These are phyloP conservation scores for Liopterus haemorrhoidalis DNA, from an alignment of 2,888 invertebrate species.

Conservation along the genomic window DNA sequence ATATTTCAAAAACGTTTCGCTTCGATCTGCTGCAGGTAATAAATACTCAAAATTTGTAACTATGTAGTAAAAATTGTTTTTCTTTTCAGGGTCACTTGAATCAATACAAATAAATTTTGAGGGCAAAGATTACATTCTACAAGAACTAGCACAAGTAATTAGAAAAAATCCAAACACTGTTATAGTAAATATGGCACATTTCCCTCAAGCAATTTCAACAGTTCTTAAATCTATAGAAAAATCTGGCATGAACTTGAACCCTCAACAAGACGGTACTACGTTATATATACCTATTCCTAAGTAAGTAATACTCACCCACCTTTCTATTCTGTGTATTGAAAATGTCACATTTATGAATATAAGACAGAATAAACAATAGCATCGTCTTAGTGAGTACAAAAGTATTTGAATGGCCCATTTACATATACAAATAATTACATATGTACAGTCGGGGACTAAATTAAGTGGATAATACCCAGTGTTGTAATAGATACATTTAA, in stretches of 20 bases:
- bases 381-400: too few species aligned
- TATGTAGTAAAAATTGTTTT: constrained; percentile 4
- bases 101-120: constrained; percentile 67
- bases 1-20: constrained; percentile 69
- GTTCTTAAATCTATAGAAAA: constrained; percentile 68
- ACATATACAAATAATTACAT: too few species aligned
- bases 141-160: constrained; percentile 82
- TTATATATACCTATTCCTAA: constrained; percentile 84
- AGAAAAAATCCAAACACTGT: constrained; percentile 82
- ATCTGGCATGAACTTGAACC: constrained; percentile 87
- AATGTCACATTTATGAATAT: too few species aligned
- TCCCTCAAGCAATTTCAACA: constrained; percentile 80
- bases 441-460: too few species aligned
- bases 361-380: too few species aligned
- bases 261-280: constrained; percentile 91
- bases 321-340: constrained; percentile 1
- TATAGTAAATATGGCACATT: constrained; percentile 73
- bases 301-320: constrained; percentile 45
- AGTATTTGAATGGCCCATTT: too few species aligned
- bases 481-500: too few species aligned
- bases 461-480: too few species aligned
- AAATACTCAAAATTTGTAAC: constrained; percentile 5
- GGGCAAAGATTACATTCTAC: constrained; percentile 73
- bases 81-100: constrained; percentile 65
- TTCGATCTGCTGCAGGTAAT: constrained; percentile 69